Percentiles rank a stretch among this genome's conserved stretches.
Conservation (phyloP, 2,888 invertebrate genomes). For the Sinotaia quadrata region DNA sequence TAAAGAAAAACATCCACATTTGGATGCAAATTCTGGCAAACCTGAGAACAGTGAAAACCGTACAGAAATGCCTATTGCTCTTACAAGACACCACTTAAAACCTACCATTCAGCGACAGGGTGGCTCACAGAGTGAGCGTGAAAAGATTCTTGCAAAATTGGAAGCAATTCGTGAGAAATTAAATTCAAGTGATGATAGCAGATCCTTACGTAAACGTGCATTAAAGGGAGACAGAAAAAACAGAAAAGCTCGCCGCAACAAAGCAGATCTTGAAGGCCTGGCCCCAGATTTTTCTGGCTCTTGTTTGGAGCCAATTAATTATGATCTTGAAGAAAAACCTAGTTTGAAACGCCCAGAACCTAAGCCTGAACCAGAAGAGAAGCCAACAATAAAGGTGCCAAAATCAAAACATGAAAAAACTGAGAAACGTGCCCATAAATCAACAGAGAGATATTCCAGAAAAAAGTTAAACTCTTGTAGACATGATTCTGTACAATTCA, state of each 20-base stretch:
- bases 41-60: background rate
- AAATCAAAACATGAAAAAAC: background rate
- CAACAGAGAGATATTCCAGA: background rate
- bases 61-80: constrained; percentile 16
- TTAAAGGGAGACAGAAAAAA: constrained; percentile 11
- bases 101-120: constrained; percentile 28
- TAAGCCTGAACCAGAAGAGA: constrained; percentile 3
- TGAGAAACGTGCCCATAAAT: background rate
- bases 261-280: constrained; percentile 7
- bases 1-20: background rate
- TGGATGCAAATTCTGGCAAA: background rate
- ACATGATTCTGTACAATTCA: background rate
- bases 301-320: constrained; percentile 17
- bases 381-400: background rate
- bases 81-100: constrained; percentile 32
- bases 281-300: constrained; percentile 15
- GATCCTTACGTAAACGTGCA: background rate
- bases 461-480: background rate
- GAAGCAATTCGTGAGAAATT: constrained; percentile 32
- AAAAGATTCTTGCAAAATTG: constrained; percentile 30
- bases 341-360: constrained; percentile 23
- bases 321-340: constrained; percentile 18
- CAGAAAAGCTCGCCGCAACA: constrained; percentile 13
- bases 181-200: constrained; percentile 23
- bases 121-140: constrained; percentile 13